Evolutionary conservation across 2,113 vertebrate species (phyloP).

Genomic region (Dolichotis patagonum): DNA sequence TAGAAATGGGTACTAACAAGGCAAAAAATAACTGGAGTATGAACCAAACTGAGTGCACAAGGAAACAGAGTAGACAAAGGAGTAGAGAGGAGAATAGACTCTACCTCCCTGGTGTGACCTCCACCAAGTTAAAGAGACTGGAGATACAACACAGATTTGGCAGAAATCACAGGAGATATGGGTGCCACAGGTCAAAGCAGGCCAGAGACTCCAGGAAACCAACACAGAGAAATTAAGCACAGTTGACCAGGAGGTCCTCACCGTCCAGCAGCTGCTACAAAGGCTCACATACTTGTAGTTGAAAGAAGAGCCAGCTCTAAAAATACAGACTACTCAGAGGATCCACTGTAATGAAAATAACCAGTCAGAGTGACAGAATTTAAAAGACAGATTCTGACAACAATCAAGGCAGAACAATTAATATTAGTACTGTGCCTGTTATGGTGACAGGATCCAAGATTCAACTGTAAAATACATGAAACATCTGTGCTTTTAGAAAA

Average conservation of each 20-base stretch:
- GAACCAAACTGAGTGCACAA: background rate
- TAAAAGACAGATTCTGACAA: background rate
- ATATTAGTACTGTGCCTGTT: background rate
- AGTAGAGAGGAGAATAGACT: background rate
- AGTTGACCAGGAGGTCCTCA: background rate
- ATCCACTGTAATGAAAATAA: background rate
- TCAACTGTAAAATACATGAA: slow-evolving; percentile 46
- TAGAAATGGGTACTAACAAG: background rate
- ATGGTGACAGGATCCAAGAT: background rate
- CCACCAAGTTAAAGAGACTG: background rate
- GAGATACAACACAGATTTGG: background rate
- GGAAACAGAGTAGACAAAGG: background rate
- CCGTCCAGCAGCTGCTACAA: background rate
- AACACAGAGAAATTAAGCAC: background rate
- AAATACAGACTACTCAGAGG: slow-evolving; percentile 7
- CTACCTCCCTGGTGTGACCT: background rate
- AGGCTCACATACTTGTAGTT: background rate
- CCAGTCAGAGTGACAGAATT: background rate
- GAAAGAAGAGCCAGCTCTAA: slow-evolving; percentile 5
- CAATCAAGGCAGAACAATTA: slow-evolving; percentile 21
- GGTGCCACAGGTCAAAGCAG: background rate
- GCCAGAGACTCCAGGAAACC: background rate
- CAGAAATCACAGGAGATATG: background rate
- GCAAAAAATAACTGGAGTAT: background rate
- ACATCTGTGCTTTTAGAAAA: background rate